Evolutionary conservation across 2,797 vertebrate genomes (phyloP), one percentile per base, ranked within the genome.

Genomic region (Merluccius polli): DNA sequence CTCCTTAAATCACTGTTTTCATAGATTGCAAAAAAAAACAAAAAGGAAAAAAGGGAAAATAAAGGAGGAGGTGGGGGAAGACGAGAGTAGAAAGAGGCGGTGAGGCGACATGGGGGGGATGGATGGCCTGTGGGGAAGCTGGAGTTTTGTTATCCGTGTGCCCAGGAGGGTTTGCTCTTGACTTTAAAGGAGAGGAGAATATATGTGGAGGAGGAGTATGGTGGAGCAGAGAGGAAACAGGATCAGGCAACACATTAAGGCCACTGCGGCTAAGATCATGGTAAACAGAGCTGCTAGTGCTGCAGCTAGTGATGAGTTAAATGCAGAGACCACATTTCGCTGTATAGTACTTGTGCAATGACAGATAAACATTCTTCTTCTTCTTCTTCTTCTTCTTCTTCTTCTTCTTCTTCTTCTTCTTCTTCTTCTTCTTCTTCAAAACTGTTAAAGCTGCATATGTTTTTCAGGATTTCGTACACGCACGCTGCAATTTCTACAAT

Each of bases 1-100:
- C 81, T 84, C 87, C 86, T 83, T 88, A 89, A 90, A 90, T 92
- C 88, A 87, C 84, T 82, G 80, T 77, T 91, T 87, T 89, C 89
- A 15, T 13, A 48, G 4, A 16, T 13, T 6, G 4, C 16, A 13
- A 48, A 48, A 21, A 6, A 48, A 48, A 48, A 87, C 80, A 21
- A 48, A 48, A 48, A 48, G 15, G 16, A 44, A 44, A 3, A 48
- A 48, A 21, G 16, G 16, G 6, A 48, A 48, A 48, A 48, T 21
- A 48, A 16, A 48, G 44, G 44, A 48, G 44, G 18, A 48, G 44
- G 44, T 48, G 41, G 41, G 41, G 41, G 41, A 6, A 48, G 41
- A 48, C 18, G 15, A 48, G 41, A 84, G 74, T 71, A n/a, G 82
- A 70, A 80, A 87, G 41, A 48, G 13, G 41, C 41, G 4, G 41